Conservation (phyloP, 2,113 vertebrate species). For the Plotosus lineatus region DNA sequence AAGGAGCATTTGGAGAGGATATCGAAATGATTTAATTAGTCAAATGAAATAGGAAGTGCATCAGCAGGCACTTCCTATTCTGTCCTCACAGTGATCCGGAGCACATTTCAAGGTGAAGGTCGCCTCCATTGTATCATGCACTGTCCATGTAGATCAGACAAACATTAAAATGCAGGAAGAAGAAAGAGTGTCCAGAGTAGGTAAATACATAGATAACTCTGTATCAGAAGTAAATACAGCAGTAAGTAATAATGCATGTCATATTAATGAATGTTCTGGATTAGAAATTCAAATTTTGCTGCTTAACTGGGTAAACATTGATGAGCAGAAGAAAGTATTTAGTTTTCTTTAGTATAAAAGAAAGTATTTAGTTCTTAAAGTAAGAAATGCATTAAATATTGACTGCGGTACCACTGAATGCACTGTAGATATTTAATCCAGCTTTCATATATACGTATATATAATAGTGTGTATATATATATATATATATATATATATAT, state of each 20-base stretch:
- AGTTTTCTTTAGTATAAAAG: too few species aligned
- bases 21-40: slow-evolving; percentile 15
- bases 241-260: background rate
- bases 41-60: slow-evolving; percentile 16
- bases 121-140: background rate
- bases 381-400: background rate
- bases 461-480: too few species aligned
- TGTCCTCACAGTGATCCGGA: slow-evolving; percentile 3
- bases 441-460: background rate
- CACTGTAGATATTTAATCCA: background rate
- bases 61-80: slow-evolving; percentile 12
- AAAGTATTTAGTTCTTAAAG: too few species aligned
- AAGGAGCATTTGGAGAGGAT: slow-evolving; percentile 12
- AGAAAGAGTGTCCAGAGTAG: background rate
- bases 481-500: background rate
- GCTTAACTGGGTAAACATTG: background rate
- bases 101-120: background rate
- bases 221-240: background rate
- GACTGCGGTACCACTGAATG: background rate
- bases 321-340: background rate
- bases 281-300: background rate
- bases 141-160: background rate
- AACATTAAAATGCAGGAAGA: background rate
- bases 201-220: background rate
- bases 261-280: background rate